These are phyloP conservation scores for Sylvilagus bachmani DNA, from an alignment of 2,113 vertebrate species.

Conservation along the genomic window DNA sequence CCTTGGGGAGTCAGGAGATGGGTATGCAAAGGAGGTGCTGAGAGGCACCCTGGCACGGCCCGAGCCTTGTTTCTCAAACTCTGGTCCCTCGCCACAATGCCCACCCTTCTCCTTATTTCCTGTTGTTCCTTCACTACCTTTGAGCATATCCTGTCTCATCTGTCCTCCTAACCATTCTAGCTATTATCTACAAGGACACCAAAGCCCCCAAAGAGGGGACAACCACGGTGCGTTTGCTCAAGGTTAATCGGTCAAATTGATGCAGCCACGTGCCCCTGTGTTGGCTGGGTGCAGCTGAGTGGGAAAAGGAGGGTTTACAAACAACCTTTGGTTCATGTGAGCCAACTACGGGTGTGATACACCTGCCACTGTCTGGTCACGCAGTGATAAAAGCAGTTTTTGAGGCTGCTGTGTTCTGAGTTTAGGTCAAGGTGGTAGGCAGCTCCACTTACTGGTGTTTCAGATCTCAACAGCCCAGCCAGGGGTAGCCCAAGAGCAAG, in stretches of 20 bases:
- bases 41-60: background rate
- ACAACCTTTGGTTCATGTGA: no score
- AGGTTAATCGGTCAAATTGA: background rate
- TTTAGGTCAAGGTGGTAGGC: background rate
- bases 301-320: background rate
- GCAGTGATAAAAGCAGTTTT: rapidly evolving
- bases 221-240: rapidly evolving
- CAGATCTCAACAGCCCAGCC: background rate
- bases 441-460: background rate
- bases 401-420: background rate
- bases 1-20: background rate
- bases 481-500: background rate
- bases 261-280: background rate
- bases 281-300: background rate
- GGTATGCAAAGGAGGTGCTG: background rate
- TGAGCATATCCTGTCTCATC: rapidly evolving
- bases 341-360: rapidly evolving
- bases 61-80: background rate
- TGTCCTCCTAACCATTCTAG: background rate
- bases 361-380: no score
- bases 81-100: background rate
- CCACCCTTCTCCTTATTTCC: background rate
- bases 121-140: background rate
- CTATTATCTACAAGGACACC: no score
- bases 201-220: background rate